Base-by-base conservation (phyloP, 1,140 invertebrate genomes). In the Drosophila yakuba region DNA sequence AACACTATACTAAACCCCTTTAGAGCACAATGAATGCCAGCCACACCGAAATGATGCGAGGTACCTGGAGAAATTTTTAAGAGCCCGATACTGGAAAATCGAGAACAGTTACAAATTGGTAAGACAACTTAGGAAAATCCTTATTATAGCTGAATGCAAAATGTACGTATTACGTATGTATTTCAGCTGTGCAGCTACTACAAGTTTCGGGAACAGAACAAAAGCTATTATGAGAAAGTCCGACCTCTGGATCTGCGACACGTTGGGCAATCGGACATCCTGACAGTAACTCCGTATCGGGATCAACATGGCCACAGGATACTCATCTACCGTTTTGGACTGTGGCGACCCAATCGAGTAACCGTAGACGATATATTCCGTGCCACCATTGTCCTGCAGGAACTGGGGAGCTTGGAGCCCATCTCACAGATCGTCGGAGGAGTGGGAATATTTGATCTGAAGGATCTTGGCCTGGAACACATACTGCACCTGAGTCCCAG, bases 21-120 rank as follows among this genome's bases (percentile, higher is more conserved):
- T 47, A 96, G 96, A 96, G 80, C 94, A 94, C 54, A 96, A 96
- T 20, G 95, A 96, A 80, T 96, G 95, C 75, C 93, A 93, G 35
- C 96, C 96, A 0, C 94, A 96, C 67, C 93, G 96, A 36, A 96
- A 95, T 92, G 97, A 98, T 90, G 96, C 97, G 86, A 94, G 94
- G 5, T 98, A 96, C 92, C 92, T 98, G 25, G 92, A 97, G 14
- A 94, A 96, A 83, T 98, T 98, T 93, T 93, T 98, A 32, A 94
- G 97, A 72, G 96, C 96, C 0, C 94, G 97, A 71, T 95, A 95
- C 90, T 98, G 97, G 92, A 95, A 96, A 86, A 94, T 97, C 3
- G 95, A 96, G 90, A 93, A 95, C 72, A 96, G 97, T 0, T 96
- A 98, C 92, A 95, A 95, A 93, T 93, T 98, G 94, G 96, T 97